Evolutionary conservation across 2,797 vertebrate species (phyloP).

Genomic region (Ibycter americanus): DNA sequence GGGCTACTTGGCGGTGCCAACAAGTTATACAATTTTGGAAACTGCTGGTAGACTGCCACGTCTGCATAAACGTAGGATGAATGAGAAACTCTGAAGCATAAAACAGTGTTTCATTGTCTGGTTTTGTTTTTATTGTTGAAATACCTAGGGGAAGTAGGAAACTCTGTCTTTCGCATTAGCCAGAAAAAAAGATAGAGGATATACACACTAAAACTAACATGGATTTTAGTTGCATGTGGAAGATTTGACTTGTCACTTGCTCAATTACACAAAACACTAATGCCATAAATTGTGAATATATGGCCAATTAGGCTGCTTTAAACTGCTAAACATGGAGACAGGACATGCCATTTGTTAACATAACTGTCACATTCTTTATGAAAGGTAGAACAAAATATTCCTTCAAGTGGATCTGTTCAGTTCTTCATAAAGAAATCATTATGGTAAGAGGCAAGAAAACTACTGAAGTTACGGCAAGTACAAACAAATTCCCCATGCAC

Average conservation of each 20-base stretch:
- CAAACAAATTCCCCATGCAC: slow-evolving; percentile 42
- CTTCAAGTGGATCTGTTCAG: slow-evolving; percentile 49
- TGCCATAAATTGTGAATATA: slow-evolving; percentile 33
- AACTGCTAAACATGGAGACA: slow-evolving; percentile 49
- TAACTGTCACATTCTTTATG: slow-evolving; percentile 32
- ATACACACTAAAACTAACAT: neutral
- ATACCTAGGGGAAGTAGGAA: slow-evolving; percentile 52
- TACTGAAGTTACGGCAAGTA: slow-evolving; percentile 28
- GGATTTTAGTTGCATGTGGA: slow-evolving; percentile 19
- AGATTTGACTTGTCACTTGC: slow-evolving; percentile 59
- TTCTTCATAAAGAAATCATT: slow-evolving; percentile 56
- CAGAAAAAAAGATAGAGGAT: slow-evolving; percentile 11
- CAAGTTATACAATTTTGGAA: slow-evolving; percentile 32
- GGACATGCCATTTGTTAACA: slow-evolving; percentile 50
- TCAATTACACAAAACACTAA: slow-evolving; percentile 58
- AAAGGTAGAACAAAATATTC: slow-evolving; percentile 58
- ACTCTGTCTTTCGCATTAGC: slow-evolving; percentile 34
- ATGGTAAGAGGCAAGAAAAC: slow-evolving; percentile 25
- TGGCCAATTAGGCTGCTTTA: slow-evolving; percentile 48
- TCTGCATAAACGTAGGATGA: neutral
- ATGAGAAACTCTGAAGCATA: slow-evolving; percentile 50
- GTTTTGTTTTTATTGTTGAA: slow-evolving; percentile 58
- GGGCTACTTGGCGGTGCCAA: slow-evolving; percentile 26
- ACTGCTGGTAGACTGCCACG: slow-evolving; percentile 52
- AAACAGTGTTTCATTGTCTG: slow-evolving; percentile 60